Evolutionary conservation across 2,113 vertebrate species (phyloP).

Genomic region (Hemiprocne comata): DNA sequence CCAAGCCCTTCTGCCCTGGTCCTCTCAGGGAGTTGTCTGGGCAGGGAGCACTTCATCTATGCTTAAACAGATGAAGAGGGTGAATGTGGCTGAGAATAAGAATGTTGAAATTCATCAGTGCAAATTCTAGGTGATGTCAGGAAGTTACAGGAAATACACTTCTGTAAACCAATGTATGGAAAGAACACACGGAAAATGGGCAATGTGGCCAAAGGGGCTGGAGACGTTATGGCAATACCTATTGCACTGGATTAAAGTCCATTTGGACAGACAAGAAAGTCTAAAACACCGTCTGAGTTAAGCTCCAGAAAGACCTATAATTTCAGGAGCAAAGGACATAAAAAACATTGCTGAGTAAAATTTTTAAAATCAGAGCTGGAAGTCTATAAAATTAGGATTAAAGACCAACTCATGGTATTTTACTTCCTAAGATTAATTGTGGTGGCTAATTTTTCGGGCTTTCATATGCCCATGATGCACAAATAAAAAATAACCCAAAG

Average conservation of each 20-base stretch:
- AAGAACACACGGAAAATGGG: not conserved
- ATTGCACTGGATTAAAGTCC: not conserved
- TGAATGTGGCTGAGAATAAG: not conserved
- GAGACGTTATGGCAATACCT: not conserved
- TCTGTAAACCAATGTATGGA: not conserved
- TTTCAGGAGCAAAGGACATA: not conserved
- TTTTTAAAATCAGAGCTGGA: not conserved
- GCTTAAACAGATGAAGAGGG: not conserved
- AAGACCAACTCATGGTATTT: not conserved
- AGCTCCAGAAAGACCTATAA: not conserved
- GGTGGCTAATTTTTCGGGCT: not conserved
- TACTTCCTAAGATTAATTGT: not conserved
- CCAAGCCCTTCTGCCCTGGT: not conserved
- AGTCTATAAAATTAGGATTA: not conserved
- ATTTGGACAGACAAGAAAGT: not conserved
- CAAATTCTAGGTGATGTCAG: not conserved
- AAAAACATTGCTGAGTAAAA: not conserved
- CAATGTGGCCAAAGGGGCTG: not conserved
- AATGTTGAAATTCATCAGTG: not conserved
- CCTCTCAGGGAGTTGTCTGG: not conserved
- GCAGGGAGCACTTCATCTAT: not conserved
- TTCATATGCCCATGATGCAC: not conserved
- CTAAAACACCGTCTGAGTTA: not conserved
- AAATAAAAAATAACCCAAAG: not conserved
- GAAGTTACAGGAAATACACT: not conserved